These are phyloP conservation scores for Pampus argenteus DNA, from an alignment of 2,797 vertebrate species.

Conservation along the genomic window DNA sequence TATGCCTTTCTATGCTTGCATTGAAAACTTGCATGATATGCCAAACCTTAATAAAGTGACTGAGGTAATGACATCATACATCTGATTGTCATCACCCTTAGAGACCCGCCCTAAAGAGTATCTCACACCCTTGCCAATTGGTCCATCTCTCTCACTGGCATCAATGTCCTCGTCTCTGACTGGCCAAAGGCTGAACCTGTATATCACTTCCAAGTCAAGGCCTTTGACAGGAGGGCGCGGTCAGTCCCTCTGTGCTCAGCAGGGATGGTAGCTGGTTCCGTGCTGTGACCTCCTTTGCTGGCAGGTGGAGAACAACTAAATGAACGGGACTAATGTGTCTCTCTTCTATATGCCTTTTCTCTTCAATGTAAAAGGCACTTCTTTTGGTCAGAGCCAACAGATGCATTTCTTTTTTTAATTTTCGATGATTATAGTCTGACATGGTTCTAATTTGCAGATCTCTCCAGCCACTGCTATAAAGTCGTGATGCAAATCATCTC, in stretches of 20 bases:
- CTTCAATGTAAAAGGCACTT: conserved; percentile 95
- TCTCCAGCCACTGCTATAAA: conserved; percentile 91
- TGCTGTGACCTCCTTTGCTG: conserved; percentile 63
- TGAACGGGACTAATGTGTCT: conserved; percentile 68
- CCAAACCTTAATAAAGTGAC: conserved; percentile 87
- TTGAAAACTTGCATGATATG: conserved; percentile 93
- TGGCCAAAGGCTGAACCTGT: conserved; percentile 67
- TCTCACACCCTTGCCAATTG: conserved; percentile 71
- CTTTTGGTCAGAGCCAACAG: conserved; percentile 88
- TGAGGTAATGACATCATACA: conserved; percentile 92
- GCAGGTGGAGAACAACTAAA: conserved; percentile 72
- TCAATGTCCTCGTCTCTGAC: conserved; percentile 56
- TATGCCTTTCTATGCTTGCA: conserved; percentile 88
- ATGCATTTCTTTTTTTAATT: conserved; percentile 75
- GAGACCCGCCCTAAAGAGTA: conserved; percentile 63
- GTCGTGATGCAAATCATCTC: conserved; percentile 99
- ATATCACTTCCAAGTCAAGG: conserved; percentile 55
- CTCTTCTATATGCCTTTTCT: conserved; percentile 90
- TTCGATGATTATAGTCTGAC: conserved; percentile 58
- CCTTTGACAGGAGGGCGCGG: conserved; percentile 59
- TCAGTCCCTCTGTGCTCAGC: conserved; percentile 62
- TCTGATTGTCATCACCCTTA: conserved; percentile 93
- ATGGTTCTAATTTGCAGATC: conserved; percentile 47
- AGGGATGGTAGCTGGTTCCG: conserved; percentile 48
- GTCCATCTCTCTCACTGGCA: conserved; percentile 70